phyloP scores from a whole-genome alignment of 2,888 invertebrate genomes.

The Ectemnius cavifrons region DNA sequence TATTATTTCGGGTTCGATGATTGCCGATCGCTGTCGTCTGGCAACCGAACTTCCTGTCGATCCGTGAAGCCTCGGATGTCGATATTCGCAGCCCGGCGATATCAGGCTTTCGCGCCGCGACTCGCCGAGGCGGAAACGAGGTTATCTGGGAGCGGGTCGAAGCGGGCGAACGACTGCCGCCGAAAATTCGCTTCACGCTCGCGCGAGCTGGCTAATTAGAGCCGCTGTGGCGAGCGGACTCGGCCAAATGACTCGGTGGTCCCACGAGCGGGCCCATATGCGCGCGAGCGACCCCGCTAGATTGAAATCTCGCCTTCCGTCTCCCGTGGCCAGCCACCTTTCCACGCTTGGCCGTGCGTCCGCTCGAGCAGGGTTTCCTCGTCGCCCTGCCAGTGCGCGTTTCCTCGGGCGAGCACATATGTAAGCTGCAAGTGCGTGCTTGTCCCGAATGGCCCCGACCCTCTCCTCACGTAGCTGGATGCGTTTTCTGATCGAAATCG shows the following conservation, averaged over 20 bases:
- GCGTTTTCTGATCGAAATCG: slow-evolving; percentile 75
- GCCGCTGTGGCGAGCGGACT: slow-evolving; percentile 44
- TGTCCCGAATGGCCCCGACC: slow-evolving; percentile 30
- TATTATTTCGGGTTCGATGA: too few species aligned
- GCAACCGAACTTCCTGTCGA: too few species aligned
- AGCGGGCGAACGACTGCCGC: slow-evolving; percentile 17
- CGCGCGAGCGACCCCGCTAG: slow-evolving; percentile 36
- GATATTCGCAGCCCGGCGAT: too few species aligned
- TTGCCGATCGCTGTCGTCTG: too few species aligned
- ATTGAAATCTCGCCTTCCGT: slow-evolving; percentile 55
- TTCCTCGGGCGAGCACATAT: slow-evolving; percentile 38
- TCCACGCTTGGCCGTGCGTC: slow-evolving; percentile 29
- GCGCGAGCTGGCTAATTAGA: slow-evolving; percentile 76
- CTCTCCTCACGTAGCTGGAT: slow-evolving; percentile 59
- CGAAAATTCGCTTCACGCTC: slow-evolving; percentile 75
- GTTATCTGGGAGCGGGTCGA: too few species aligned
- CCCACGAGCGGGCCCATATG: slow-evolving; percentile 69
- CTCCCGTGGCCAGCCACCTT: slow-evolving; percentile 37
- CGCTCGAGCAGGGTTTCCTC: slow-evolving; percentile 36
- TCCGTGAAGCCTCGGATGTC: too few species aligned
- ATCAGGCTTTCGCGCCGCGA: too few species aligned
- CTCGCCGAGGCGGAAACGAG: too few species aligned
- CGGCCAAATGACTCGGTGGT: slow-evolving; percentile 74
- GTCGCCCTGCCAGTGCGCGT: slow-evolving; percentile 36
- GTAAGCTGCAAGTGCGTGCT: slow-evolving; percentile 43